Percentiles rank a stretch among this genome's conserved stretches.
Conservation (phyloP, 2,888 invertebrate genomes). For the Blastobasis adustella region DNA sequence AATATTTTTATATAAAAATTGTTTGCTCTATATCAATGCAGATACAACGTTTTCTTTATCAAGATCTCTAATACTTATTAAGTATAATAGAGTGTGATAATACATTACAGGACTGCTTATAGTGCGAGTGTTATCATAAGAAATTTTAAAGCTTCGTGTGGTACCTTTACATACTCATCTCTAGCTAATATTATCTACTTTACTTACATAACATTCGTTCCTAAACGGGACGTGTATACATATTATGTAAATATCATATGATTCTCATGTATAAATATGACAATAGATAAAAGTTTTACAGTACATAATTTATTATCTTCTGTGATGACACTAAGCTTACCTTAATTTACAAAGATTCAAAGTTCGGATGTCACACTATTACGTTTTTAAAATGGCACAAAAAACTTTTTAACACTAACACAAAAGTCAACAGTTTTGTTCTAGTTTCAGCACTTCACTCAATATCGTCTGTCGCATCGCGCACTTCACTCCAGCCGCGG, state of each 20-base stretch:
- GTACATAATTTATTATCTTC: constrained; percentile 69
- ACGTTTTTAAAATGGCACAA: constrained; percentile 74
- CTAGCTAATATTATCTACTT: constrained; percentile 69
- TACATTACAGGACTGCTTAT: constrained; percentile 60
- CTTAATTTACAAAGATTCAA: constrained; percentile 68
- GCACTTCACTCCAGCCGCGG: not conserved
- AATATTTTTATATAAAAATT: too few species aligned
- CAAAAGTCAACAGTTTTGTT: constrained; percentile 65
- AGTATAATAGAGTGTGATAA: constrained; percentile 37
- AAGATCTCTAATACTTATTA: constrained; percentile 28
- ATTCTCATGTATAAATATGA: constrained; percentile 71
- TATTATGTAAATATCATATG: constrained; percentile 71
- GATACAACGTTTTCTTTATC: constrained; percentile 1
- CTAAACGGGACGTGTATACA: constrained; percentile 74
- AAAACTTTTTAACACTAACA: constrained; percentile 74
- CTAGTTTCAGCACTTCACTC: constrained; percentile 51
- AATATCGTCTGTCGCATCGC: not conserved
- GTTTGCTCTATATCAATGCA: too few species aligned
- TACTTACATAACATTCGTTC: constrained; percentile 71
- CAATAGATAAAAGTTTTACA: constrained; percentile 67
- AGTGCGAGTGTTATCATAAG: constrained; percentile 74
- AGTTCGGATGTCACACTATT: constrained; percentile 74
- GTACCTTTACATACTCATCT: constrained; percentile 64
- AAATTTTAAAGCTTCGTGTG: constrained; percentile 75
- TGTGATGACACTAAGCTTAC: constrained; percentile 67